Evolutionary conservation across 2,797 vertebrate species (phyloP).

Genomic region (Megalops cyprinoides): DNA sequence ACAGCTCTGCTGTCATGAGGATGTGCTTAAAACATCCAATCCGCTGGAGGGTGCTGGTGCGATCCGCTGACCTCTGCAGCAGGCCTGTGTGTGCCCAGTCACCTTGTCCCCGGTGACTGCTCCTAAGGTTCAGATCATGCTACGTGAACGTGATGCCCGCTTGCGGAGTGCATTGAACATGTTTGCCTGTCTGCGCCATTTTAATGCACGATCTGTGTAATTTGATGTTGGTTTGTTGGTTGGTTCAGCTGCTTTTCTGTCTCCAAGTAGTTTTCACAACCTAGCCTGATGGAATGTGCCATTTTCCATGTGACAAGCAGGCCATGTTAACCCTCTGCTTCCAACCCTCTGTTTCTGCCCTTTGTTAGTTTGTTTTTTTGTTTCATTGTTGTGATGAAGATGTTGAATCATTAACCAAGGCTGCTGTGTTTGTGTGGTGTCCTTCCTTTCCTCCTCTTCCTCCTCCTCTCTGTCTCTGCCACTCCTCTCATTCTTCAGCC

Average conservation of each 20-base stretch:
- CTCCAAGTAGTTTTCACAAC: conserved; percentile 28
- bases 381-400: conserved; percentile 39
- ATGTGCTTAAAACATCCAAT: no score
- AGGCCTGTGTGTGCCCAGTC: no score
- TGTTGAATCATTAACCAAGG: conserved; percentile 52
- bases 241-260: conserved; percentile 2
- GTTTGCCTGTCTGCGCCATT: not conserved
- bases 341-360: conserved; percentile 28
- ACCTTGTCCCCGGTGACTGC: no score
- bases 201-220: not conserved
- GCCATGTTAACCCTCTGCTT: conserved; percentile 22
- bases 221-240: not conserved
- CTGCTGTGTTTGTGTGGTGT: conserved; percentile 55
- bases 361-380: conserved; percentile 10
- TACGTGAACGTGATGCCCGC: no score
- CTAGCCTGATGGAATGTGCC: conserved; percentile 8
- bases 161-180: not conserved
- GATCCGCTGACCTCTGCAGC: no score
- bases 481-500: conserved; percentile 43
- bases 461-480: conserved; percentile 30
- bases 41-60: no score
- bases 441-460: not conserved
- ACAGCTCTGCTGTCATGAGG: no score
- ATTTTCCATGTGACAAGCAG: not conserved
- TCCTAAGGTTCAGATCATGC: no score